These are phyloP conservation scores for Drymodes brunneopygia DNA, from an alignment of 2,113 vertebrate species.

Conservation along the genomic window DNA sequence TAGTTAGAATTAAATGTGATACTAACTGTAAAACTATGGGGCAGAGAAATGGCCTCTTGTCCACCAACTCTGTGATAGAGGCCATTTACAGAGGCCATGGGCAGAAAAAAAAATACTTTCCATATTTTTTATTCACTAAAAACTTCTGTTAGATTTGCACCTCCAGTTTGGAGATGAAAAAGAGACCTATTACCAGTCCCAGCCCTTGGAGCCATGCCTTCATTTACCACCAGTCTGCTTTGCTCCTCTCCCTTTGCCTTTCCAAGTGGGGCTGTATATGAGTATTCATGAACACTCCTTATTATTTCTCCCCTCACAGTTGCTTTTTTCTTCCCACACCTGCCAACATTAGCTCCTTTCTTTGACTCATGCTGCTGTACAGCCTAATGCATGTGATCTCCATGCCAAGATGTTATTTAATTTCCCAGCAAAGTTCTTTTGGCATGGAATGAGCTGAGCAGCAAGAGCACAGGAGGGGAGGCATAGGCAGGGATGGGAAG, in stretches of 20 bases:
- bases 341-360: slow-evolving; percentile 61
- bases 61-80: not conserved
- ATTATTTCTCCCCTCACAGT: slow-evolving; percentile 57
- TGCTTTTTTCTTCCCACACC: slow-evolving; percentile 60
- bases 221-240: slow-evolving; percentile 39
- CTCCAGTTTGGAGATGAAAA: not conserved
- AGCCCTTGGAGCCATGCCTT: not conserved
- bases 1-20: not conserved
- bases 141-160: not conserved
- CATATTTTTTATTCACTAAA: not conserved
- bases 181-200: not conserved
- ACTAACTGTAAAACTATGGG: not conserved
- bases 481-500: not conserved
- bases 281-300: slow-evolving; percentile 24
- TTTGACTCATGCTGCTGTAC: slow-evolving; percentile 36
- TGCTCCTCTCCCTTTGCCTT: not conserved
- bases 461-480: not conserved
- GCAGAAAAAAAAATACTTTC: not conserved
- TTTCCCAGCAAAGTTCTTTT: slow-evolving; percentile 60
- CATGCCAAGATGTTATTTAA: slow-evolving; percentile 60
- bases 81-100: not conserved
- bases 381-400: slow-evolving; percentile 41
- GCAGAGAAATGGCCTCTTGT: not conserved
- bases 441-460: not conserved
- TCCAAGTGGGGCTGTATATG: not conserved